A percentile compares a stretch with the other conserved stretches of the same genome.
Conservation (phyloP, 2,113 vertebrate genomes). For the Pseudolaguvia tuberculata region DNA sequence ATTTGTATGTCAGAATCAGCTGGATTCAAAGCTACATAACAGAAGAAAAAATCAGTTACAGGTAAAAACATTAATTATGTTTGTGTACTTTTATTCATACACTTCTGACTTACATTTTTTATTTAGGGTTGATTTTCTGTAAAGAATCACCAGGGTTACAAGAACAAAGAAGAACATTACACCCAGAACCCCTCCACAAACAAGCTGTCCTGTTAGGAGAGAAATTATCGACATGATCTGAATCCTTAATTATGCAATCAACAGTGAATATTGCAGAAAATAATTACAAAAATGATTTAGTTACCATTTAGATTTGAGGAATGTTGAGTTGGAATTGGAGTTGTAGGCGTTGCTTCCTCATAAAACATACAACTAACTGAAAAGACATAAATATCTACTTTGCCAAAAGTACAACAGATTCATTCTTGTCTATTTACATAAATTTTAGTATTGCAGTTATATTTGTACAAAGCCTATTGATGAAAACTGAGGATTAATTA, state of each 20-base stretch:
- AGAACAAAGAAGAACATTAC: slow-evolving; percentile 10
- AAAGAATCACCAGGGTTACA: slow-evolving; percentile 20
- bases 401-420: background rate
- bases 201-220: background rate
- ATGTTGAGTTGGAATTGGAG: background rate
- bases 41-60: background rate
- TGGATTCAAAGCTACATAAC: slow-evolving; percentile 30
- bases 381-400: background rate
- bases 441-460: background rate
- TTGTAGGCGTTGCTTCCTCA: background rate
- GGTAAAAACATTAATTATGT: background rate
- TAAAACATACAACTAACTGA: background rate
- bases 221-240: background rate
- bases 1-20: background rate
- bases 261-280: background rate
- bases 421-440: too few relatives aligned
- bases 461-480: too few relatives aligned
- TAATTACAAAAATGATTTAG: background rate
- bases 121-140: slow-evolving; percentile 5
- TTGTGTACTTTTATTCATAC: background rate
- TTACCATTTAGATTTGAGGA: background rate
- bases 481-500: too few relatives aligned
- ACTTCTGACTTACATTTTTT: background rate
- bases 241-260: too few relatives aligned
- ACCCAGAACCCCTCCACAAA: slow-evolving; percentile 17